Percentiles rank a stretch among this genome's conserved stretches.
These are phyloP conservation scores for Aptenodytes patagonicus DNA, from an alignment of 2,113 vertebrate genomes.

Conservation along the genomic window DNA sequence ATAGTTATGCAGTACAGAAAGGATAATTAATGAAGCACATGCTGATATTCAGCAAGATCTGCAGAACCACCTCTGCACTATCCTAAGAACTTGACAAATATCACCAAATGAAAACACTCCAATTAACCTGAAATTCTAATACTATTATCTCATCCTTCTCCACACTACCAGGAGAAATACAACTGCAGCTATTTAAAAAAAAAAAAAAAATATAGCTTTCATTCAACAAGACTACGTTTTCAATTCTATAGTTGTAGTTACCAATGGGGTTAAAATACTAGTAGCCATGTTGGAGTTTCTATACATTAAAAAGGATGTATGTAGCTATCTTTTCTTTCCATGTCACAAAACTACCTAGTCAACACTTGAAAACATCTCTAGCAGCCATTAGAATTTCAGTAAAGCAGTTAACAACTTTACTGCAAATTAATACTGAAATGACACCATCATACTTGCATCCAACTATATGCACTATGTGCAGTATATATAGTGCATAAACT, in stretches of 20 bases:
- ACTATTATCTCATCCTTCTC: background rate
- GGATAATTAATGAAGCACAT: background rate
- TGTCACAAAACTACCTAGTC: background rate
- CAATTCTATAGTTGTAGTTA: background rate
- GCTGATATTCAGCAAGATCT: background rate
- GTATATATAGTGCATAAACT: background rate
- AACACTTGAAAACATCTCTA: background rate
- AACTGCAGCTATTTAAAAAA: background rate
- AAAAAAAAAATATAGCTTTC: background rate
- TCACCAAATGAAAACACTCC: background rate
- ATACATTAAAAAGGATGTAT: rapidly evolving
- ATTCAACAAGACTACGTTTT: background rate
- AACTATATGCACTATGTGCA: background rate
- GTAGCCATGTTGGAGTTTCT: background rate
- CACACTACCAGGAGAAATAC: background rate
- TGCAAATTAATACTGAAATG: background rate
- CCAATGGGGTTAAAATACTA: background rate
- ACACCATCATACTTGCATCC: background rate
- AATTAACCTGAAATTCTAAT: background rate
- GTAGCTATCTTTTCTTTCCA: background rate
- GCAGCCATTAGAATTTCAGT: background rate
- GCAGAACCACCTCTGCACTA: background rate
- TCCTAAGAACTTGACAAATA: background rate
- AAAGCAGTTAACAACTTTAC: background rate
- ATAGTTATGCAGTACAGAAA: background rate